phyloP scores from a whole-genome alignment of 2,113 vertebrate species.

The Glaucomys volans region DNA sequence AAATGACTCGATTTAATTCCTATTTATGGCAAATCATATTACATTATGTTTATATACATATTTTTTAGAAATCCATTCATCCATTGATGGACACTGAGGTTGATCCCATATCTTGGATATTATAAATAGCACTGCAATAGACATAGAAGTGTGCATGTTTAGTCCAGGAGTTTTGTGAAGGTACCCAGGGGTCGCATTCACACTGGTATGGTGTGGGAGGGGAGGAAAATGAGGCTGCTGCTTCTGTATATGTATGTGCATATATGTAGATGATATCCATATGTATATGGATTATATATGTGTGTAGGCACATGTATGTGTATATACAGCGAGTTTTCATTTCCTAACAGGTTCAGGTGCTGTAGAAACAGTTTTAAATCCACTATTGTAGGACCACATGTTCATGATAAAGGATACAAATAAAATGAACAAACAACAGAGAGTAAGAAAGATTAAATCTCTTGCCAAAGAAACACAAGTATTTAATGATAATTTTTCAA shows the following conservation, averaged over 20 bases:
- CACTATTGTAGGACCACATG: neutral
- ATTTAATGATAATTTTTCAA: neutral
- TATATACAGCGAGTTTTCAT: neutral
- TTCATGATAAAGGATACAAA: neutral
- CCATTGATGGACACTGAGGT: neutral
- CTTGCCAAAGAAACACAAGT: neutral
- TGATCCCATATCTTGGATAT: neutral
- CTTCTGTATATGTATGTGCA: neutral
- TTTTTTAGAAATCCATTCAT: neutral
- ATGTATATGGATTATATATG: neutral
- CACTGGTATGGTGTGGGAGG: too few species aligned
- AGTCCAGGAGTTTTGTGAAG: neutral
- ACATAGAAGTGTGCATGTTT: neutral
- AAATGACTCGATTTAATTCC: neutral
- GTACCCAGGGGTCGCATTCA: neutral
- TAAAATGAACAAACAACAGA: neutral
- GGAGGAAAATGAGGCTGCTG: neutral
- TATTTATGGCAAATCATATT: neutral
- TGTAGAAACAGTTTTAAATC: constrained; percentile 4
- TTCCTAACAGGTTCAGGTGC: neutral
- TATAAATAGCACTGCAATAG: neutral
- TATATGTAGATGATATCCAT: neutral
- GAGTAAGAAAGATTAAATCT: neutral
- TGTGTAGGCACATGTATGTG: neutral
- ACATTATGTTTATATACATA: neutral